A percentile compares a stretch with the other conserved stretches of the same genome.
These are phyloP conservation scores for Heteractis magnifica DNA, from an alignment of 92 coral and sea anemone species.

Conservation along the genomic window DNA sequence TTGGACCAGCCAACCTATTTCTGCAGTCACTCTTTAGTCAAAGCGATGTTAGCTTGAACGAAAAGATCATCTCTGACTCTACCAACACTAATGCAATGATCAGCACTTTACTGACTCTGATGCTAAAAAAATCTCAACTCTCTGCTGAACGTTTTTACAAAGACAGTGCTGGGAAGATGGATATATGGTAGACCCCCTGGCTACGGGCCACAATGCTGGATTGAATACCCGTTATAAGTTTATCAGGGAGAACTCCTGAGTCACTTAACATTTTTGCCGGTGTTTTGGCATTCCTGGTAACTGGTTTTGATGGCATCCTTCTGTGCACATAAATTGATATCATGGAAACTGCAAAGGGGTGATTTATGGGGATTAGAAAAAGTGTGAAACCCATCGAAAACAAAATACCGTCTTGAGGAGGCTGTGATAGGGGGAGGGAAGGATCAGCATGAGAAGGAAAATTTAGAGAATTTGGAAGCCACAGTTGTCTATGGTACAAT, in stretches of 20 bases:
- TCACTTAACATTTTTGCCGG: slow-evolving; percentile 33
- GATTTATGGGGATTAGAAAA: slow-evolving; percentile 60
- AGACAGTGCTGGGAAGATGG: slow-evolving; percentile 34
- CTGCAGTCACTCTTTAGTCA: slow-evolving; percentile 47
- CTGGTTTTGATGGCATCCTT: slow-evolving; percentile 32
- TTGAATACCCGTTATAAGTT: slow-evolving; percentile 17
- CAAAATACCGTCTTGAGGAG: slow-evolving; percentile 29
- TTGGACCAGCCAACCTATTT: slow-evolving; percentile 48
- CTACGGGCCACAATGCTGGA: slow-evolving; percentile 1
- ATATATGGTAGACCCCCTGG: slow-evolving; percentile 6
- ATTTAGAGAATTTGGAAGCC: slow-evolving; percentile 10
- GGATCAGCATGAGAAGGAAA: neutral
- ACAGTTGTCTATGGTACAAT: slow-evolving; percentile 27
- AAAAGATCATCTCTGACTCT: slow-evolving; percentile 38
- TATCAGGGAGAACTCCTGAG: slow-evolving; percentile 25
- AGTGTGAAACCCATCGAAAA: slow-evolving; percentile 56
- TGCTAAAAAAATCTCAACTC: slow-evolving; percentile 36
- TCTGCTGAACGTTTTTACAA: slow-evolving; percentile 22
- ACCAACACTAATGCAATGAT: slow-evolving; percentile 53
- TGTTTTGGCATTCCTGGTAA: slow-evolving; percentile 36
- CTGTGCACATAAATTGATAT: slow-evolving; percentile 26
- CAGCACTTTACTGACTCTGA: slow-evolving; percentile 32
- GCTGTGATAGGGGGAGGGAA: slow-evolving; percentile 39
- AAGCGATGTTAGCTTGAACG: slow-evolving; percentile 41
- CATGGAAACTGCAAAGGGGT: slow-evolving; percentile 45